Evolutionary conservation across 2,888 invertebrate genomes (phyloP).

Genomic region (Nesidiocoris tenuis): DNA sequence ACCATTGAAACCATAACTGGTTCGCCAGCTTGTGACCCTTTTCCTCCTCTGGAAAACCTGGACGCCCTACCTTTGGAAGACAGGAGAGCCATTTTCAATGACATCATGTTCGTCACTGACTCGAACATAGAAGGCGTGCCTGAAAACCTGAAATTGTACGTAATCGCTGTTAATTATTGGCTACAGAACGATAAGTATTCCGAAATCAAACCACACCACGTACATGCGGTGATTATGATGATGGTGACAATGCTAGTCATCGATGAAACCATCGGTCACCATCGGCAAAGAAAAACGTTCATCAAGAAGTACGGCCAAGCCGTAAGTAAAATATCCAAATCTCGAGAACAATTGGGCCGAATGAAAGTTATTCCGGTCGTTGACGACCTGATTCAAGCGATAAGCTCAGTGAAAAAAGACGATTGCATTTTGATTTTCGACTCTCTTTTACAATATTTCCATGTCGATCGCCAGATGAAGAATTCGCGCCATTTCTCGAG

Average conservation of each 20-base stretch:
- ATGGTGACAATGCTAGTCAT: conserved; percentile 62
- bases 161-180: conserved; percentile 64
- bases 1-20: background rate
- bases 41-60: conserved; percentile 16
- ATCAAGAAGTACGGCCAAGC: conserved; percentile 55
- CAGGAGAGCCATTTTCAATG: conserved; percentile 6
- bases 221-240: conserved; percentile 63
- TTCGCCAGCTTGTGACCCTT: background rate
- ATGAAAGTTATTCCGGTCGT: background rate
- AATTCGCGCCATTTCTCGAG: conserved; percentile 61
- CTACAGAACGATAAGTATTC: conserved; percentile 53
- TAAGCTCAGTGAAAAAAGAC: conserved; percentile 59
- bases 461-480: conserved; percentile 57
- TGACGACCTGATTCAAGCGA: conserved; percentile 56
- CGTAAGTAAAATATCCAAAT: conserved; percentile 54
- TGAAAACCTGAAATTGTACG: conserved; percentile 61
- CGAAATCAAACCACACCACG: conserved; percentile 56
- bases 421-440: conserved; percentile 64
- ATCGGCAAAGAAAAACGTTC: conserved; percentile 58
- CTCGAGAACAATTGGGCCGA: conserved; percentile 46
- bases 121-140: conserved; percentile 53
- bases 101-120: conserved; percentile 1
- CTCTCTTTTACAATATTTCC: conserved; percentile 60
- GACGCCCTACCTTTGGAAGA: conserved; percentile 3
- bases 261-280: conserved; percentile 61